Evolutionary conservation across 2,888 invertebrate species (phyloP), one percentile per base, ranked within the genome.

Genomic region (Sphecodes monilicornis): DNA sequence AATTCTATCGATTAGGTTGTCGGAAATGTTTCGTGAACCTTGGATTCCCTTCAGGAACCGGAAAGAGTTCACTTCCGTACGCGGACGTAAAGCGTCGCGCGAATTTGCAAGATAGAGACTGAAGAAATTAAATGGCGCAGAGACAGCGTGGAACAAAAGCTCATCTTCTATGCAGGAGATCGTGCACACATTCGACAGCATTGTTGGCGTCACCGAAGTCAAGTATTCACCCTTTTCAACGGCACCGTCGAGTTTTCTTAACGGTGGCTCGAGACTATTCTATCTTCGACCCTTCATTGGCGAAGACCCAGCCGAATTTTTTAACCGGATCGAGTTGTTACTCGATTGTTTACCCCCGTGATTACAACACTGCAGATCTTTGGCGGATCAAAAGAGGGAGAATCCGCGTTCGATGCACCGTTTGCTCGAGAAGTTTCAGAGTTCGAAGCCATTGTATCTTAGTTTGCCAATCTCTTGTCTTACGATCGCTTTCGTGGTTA

Each of bases 41-140:
- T 11, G 41, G 10, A 50, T 50, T 22, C 50, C n/a, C 10, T n/a
- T 50, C 22, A n/a, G n/a, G 22, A 4, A 69, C 32, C 41, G 72
- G 32, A 74, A 71, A 76, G 70, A 73, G 29, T 13, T 29, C 22
- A n/a, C 18, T 29, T 46, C 29, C 16, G 60, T 29, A 29, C 26
- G 26, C 60, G 60, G 29, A 11, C 57, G 26, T 13, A 26, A 13
- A 26, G n/a, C 6, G 26, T 1, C n/a, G 22, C n/a, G 4, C 10
- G 16, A 16, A 60, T 60, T 29, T 60, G 16, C 60, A 26, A 29
- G 29, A 60, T 16, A 60, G 60, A 16, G 60, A 6, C 26, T 29
- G 64, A 64, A 50, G 71, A 74, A 84, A 78, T 84, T 84, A 66
- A 66, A 66, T 36, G 39, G 39, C 66, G 39, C 22, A 36, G n/a